phyloP scores from a whole-genome alignment of 2,888 invertebrate genomes.

The Morpho achilles region DNA sequence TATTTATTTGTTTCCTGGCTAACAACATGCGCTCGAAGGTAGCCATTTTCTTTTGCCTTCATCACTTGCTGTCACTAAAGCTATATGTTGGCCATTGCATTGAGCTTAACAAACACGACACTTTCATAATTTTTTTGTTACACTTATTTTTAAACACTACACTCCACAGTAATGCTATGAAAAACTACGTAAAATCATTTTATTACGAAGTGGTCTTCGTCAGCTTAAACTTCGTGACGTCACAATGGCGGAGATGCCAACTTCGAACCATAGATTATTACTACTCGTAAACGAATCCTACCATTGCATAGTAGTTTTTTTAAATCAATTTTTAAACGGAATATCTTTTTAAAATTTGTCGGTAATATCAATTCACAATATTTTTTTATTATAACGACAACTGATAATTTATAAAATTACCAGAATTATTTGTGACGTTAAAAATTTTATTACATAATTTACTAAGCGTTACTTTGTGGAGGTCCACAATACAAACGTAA shows the following conservation, averaged over 20 bases:
- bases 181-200: conserved; percentile 61
- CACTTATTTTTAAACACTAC: conserved; percentile 51
- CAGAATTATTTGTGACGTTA: too few relatives aligned
- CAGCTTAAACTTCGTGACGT: conserved; percentile 69
- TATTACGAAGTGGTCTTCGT: conserved; percentile 63
- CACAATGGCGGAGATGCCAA: conserved; percentile 68
- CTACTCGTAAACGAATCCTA: conserved; percentile 7
- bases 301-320: conserved; percentile 5
- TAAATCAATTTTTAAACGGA: background rate
- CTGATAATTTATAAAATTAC: too few relatives aligned
- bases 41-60: conserved; percentile 74
- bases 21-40: conserved; percentile 70
- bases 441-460: too few relatives aligned
- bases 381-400: too few relatives aligned
- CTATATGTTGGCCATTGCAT: conserved; percentile 59
- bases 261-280: conserved; percentile 11
- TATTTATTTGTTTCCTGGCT: conserved; percentile 58
- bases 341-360: background rate
- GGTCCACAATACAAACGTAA: too few relatives aligned
- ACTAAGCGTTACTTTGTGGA: too few relatives aligned
- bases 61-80: conserved; percentile 68
- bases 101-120: conserved; percentile 56
- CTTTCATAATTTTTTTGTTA: conserved; percentile 53
- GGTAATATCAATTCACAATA: too few relatives aligned
- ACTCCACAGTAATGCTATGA: conserved; percentile 55